Conservation (phyloP, 2,113 vertebrate genomes). For the Dasypus novemcinctus region DNA sequence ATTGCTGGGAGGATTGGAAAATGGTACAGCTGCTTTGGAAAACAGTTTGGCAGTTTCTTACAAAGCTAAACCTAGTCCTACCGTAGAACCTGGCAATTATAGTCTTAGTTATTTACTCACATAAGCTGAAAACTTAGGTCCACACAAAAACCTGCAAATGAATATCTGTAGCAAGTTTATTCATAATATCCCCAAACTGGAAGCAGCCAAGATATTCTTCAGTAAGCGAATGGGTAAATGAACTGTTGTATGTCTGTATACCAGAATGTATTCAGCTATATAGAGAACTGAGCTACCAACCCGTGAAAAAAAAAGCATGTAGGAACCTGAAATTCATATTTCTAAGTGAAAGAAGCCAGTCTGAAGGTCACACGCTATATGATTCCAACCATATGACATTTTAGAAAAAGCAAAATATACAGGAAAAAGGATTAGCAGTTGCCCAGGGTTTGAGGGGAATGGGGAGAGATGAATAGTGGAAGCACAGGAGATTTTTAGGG, state of each 20-base stretch:
- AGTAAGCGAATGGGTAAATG: neutral
- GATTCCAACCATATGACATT: neutral
- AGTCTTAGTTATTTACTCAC: neutral
- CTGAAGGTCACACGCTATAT: neutral
- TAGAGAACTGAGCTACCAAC: neutral
- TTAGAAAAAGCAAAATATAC: neutral
- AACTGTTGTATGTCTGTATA: neutral
- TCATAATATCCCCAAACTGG: neutral
- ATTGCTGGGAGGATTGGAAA: neutral
- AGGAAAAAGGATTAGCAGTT: neutral
- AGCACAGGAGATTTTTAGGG: too few relatives aligned
- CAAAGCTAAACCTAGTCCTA: neutral
- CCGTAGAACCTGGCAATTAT: neutral
- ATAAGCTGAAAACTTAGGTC: neutral
- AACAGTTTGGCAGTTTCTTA: neutral
- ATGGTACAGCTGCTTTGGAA: neutral
- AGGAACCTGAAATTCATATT: neutral
- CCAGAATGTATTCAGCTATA: neutral
- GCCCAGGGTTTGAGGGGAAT: fast-evolving
- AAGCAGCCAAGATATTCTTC: neutral
- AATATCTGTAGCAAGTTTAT: neutral
- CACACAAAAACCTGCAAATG: neutral
- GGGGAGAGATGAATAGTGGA: neutral
- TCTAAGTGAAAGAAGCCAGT: neutral
- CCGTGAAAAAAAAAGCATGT: neutral